These are phyloP conservation scores for Spodoptera picta DNA, from an alignment of 2,888 invertebrate genomes.

Conservation along the genomic window DNA sequence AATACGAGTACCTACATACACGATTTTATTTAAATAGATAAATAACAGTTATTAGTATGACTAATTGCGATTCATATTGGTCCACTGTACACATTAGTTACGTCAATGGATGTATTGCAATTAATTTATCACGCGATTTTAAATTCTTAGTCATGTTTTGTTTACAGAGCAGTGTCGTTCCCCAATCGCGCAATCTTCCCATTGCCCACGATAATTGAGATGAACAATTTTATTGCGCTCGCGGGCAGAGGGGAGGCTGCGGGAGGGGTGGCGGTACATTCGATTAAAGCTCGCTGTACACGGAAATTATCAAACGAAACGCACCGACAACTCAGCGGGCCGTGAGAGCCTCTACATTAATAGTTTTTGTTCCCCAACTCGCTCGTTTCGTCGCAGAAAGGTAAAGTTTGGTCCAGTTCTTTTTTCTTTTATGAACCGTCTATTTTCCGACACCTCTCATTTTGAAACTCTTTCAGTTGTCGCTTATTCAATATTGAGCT, in stretches of 20 bases:
- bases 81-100: too few species aligned
- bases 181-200: constrained; percentile 65
- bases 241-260: constrained; percentile 55
- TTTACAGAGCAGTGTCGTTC: constrained; percentile 56
- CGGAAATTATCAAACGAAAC: constrained; percentile 87
- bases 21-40: too few species aligned
- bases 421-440: constrained; percentile 66
- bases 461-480: constrained; percentile 62
- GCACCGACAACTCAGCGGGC: constrained; percentile 84
- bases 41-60: too few species aligned
- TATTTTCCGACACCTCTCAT: constrained; percentile 74
- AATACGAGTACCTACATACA: too few species aligned
- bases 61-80: too few species aligned
- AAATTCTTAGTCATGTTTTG: constrained; percentile 6
- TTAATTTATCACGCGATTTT: too few species aligned
- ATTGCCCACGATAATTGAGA: constrained; percentile 73
- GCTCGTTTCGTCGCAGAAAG: constrained; percentile 76
- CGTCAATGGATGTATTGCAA: too few species aligned
- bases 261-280: constrained; percentile 73
- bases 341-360: constrained; percentile 84
- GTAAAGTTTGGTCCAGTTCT: constrained; percentile 66
- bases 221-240: constrained; percentile 77
- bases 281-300: constrained; percentile 86
- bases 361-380: constrained; percentile 85
- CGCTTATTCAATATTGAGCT: constrained; percentile 62